A percentile compares a stretch with the other conserved stretches of the same genome.
phyloP scores from a whole-genome alignment of 2,888 invertebrate species.

The Acanthosepion lycidas region DNA sequence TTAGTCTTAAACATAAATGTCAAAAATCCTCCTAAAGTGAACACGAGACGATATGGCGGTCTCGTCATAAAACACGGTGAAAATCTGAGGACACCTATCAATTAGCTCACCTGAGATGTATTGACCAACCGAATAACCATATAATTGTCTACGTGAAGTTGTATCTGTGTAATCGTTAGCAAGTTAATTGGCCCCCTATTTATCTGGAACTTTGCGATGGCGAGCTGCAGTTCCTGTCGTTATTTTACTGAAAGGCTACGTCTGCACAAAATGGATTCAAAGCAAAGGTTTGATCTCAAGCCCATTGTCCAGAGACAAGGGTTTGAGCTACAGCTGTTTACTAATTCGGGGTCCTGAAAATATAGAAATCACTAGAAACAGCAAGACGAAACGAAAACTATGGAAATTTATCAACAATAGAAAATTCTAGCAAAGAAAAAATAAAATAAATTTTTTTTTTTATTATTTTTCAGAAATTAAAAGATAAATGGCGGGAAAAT shows the following conservation, averaged over 20 bases:
- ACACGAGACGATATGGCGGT: not conserved
- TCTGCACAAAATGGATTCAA: not conserved
- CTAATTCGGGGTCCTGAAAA: not conserved
- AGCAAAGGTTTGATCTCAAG: not conserved
- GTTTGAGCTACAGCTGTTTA: accelerated
- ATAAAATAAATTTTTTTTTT: too few species aligned
- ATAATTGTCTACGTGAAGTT: not conserved
- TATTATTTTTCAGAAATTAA: too few species aligned
- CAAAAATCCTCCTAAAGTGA: not conserved
- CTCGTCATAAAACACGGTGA: not conserved
- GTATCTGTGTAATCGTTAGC: not conserved
- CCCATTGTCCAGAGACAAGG: not conserved
- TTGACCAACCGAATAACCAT: not conserved
- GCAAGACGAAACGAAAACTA: too few species aligned
- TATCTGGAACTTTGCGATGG: not conserved
- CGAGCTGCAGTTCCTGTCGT: not conserved
- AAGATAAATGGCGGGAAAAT: too few species aligned
- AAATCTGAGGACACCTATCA: not conserved
- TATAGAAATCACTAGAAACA: too few species aligned
- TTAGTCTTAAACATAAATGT: not conserved
- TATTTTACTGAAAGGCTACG: not conserved
- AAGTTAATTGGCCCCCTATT: not conserved
- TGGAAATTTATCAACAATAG: too few species aligned
- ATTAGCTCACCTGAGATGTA: not conserved
- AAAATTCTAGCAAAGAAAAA: too few species aligned